phyloP scores from a whole-genome alignment of 2,797 vertebrate species.

The Serranus cabrilla region DNA sequence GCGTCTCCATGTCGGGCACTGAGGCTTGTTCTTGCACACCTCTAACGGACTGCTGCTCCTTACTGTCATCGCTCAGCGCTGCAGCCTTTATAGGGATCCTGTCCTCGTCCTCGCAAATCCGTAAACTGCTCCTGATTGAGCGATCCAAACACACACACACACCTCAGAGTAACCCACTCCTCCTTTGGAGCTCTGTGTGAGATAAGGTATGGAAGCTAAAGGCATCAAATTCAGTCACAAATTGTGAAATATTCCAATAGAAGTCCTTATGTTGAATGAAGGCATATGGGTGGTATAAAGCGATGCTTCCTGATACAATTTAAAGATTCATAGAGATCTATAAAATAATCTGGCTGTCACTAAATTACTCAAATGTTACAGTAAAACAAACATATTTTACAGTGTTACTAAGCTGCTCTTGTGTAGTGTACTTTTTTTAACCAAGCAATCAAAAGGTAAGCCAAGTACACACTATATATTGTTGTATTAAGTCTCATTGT shows the following conservation, averaged over 20 bases:
- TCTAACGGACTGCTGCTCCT: slow-evolving; percentile 9
- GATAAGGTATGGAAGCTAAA: background rate
- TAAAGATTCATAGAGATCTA: too few relatives aligned
- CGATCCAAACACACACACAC: slow-evolving; percentile 8
- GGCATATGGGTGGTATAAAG: background rate
- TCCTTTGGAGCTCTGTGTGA: background rate
- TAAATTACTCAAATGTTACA: too few relatives aligned
- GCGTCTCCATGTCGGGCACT: slow-evolving; percentile 56
- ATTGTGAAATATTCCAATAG: background rate
- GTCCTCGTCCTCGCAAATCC: slow-evolving; percentile 45
- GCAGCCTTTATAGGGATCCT: slow-evolving; percentile 66
- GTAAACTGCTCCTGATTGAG: background rate
- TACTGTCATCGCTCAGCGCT: slow-evolving; percentile 3
- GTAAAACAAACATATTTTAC: too few relatives aligned
- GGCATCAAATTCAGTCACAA: background rate
- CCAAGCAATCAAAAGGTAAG: background rate
- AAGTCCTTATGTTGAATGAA: background rate
- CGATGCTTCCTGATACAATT: too few relatives aligned
- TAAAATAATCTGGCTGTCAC: too few relatives aligned
- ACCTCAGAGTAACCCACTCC: background rate
- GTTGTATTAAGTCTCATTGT: background rate
- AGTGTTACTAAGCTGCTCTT: background rate
- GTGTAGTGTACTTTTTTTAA: background rate
- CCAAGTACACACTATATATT: background rate
- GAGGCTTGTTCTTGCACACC: background rate